phyloP scores from a whole-genome alignment of 2,888 invertebrate genomes.

The Ethmia dodecea region DNA sequence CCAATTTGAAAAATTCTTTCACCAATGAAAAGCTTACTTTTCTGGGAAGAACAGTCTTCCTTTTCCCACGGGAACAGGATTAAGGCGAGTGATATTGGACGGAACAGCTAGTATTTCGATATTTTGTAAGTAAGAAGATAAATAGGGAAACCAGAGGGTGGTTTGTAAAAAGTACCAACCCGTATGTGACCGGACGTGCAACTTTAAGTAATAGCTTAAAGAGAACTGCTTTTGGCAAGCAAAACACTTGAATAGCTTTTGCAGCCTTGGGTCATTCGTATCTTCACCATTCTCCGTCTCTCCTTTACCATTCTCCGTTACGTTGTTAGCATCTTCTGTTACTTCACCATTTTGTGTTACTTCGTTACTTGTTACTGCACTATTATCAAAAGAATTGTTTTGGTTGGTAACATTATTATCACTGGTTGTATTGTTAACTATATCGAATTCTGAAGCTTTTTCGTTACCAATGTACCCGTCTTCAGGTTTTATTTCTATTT shows the following conservation, averaged over 20 bases:
- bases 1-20: too few species aligned
- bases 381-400: slow-evolving; percentile 6
- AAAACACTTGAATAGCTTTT: slow-evolving; percentile 66
- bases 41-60: too few species aligned
- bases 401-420: slow-evolving; percentile 12
- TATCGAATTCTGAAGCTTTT: slow-evolving; percentile 32
- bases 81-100: too few species aligned
- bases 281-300: slow-evolving; percentile 13
- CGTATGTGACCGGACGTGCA: slow-evolving; percentile 66
- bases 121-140: neutral
- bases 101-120: too few species aligned
- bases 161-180: slow-evolving; percentile 42
- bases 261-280: slow-evolving; percentile 33
- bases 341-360: too few species aligned
- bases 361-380: slow-evolving; percentile 2
- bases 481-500: slow-evolving; percentile 60
- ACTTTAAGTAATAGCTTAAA: slow-evolving; percentile 59
- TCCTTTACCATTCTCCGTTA: neutral
- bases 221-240: slow-evolving; percentile 63
- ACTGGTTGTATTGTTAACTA: slow-evolving; percentile 13
- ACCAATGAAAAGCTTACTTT: too few species aligned
- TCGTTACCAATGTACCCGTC: slow-evolving; percentile 63
- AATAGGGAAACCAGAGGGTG: too few species aligned
- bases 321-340: slow-evolving; percentile 5
- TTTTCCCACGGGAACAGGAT: too few species aligned